A percentile compares a stretch with the other conserved stretches of the same genome.
Evolutionary conservation across 2,113 vertebrate species (phyloP).

Genomic region (Periophthalmodon schlosseri): DNA sequence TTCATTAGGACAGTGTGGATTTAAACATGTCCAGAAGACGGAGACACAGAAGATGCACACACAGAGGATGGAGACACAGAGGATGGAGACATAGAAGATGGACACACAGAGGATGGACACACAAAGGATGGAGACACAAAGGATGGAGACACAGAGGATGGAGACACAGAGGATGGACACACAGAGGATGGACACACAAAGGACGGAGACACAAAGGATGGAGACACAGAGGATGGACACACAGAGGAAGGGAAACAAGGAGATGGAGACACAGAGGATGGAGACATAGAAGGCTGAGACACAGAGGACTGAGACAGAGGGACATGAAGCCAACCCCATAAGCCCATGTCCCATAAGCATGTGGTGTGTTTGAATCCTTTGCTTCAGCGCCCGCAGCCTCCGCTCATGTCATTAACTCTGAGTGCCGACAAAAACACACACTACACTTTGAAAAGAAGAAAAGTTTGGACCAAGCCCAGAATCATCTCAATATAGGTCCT

Average conservation of each 20-base stretch:
- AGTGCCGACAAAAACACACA: neutral
- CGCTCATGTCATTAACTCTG: constrained; percentile 14
- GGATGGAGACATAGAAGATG: no score
- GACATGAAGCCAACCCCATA: constrained; percentile 9
- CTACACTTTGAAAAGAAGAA: constrained; percentile 12
- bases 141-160: no score
- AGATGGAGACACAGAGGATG: no score
- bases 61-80: no score
- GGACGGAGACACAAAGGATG: no score
- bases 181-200: no score
- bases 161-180: neutral
- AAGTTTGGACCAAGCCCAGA: constrained; percentile 1
- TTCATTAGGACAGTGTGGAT: constrained; percentile 40
- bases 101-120: no score
- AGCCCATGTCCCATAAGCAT: constrained; percentile 17
- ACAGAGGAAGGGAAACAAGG: no score
- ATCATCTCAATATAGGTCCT: no score
- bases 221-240: no score
- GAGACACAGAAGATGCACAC: neutral
- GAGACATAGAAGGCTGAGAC: no score
- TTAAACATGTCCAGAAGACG: constrained; percentile 27
- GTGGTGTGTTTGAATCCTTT: neutral
- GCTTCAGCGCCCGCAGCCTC: constrained; percentile 4
- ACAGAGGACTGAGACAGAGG: neutral
- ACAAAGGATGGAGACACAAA: neutral